A percentile compares a stretch with the other conserved stretches of the same genome.
Evolutionary conservation across 2,888 invertebrate genomes (phyloP).

Genomic region (Nemurella pictetii): DNA sequence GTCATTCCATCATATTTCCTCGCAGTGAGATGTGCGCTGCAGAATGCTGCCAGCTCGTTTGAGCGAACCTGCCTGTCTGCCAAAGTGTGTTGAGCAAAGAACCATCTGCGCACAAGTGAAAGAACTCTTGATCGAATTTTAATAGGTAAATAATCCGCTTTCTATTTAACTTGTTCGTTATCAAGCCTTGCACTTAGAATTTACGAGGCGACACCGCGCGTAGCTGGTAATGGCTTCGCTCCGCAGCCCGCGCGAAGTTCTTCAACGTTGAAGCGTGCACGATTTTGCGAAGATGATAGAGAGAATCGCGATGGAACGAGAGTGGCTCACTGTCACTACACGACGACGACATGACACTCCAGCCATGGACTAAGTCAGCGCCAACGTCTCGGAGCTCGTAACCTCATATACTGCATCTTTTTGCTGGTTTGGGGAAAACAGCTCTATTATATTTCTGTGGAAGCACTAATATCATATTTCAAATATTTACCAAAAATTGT

Average conservation of each 20-base stretch:
- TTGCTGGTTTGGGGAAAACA: too few relatives aligned
- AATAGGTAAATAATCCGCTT: constrained; percentile 1
- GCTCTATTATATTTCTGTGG: too few relatives aligned
- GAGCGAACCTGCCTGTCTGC: too few relatives aligned
- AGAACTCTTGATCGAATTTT: constrained; percentile 2
- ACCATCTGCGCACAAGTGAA: not conserved
- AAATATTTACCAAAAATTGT: too few relatives aligned
- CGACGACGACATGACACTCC: too few relatives aligned
- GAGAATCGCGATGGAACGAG: too few relatives aligned
- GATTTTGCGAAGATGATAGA: not conserved
- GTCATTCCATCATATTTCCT: not conserved
- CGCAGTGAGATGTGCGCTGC: not conserved
- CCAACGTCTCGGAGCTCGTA: too few relatives aligned
- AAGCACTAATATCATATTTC: too few relatives aligned
- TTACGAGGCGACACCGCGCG: not conserved
- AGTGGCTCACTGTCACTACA: too few relatives aligned
- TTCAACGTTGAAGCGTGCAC: not conserved
- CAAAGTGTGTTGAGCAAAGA: not conserved
- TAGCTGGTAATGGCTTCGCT: not conserved
- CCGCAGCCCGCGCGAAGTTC: not conserved
- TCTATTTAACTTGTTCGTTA: constrained; percentile 12
- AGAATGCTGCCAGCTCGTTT: too few relatives aligned
- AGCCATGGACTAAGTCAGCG: too few relatives aligned
- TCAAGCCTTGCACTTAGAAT: not conserved
- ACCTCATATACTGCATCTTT: not conserved